Conservation (phyloP, 1,140 invertebrate genomes). For the Nautilus pompilius region DNA sequence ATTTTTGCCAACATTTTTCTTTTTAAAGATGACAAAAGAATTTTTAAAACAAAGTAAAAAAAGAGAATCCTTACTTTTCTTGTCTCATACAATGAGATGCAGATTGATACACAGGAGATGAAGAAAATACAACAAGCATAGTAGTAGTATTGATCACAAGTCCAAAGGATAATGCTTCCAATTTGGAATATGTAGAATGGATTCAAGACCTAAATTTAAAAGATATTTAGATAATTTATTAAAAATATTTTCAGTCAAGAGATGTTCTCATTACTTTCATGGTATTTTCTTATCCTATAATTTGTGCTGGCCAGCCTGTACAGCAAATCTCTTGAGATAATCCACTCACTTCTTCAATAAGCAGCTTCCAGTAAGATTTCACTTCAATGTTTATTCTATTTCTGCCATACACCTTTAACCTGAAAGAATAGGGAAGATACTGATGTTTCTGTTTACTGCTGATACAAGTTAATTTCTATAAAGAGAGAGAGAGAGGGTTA, state of each 20-base stretch:
- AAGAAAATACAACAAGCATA: slow-evolving; percentile 64
- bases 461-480: not conserved
- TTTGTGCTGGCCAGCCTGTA: not conserved
- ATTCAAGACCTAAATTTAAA: slow-evolving; percentile 67
- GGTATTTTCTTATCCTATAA: not conserved
- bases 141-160: slow-evolving; percentile 61
- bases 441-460: not conserved
- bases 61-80: slow-evolving; percentile 40
- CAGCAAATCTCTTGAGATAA: not conserved
- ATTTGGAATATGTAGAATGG: slow-evolving; percentile 80
- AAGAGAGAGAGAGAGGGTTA: not conserved
- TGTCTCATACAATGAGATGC: slow-evolving; percentile 56
- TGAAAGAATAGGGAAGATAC: slow-evolving; percentile 30
- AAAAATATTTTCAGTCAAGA: not conserved
- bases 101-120: slow-evolving; percentile 61
- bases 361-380: slow-evolving; percentile 57
- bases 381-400: slow-evolving; percentile 61
- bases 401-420: slow-evolving; percentile 56
- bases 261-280: not conserved
- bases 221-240: not conserved
- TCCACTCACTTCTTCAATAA: slow-evolving; percentile 46
- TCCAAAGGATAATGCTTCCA: slow-evolving; percentile 62
- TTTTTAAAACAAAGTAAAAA: slow-evolving; percentile 6
- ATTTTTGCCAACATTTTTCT: too few relatives aligned
- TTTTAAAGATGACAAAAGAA: too few relatives aligned